Percentiles rank a stretch among this genome's conserved stretches.
Evolutionary conservation across 2,888 invertebrate genomes (phyloP).

Genomic region (Cryptocephalus primarius): DNA sequence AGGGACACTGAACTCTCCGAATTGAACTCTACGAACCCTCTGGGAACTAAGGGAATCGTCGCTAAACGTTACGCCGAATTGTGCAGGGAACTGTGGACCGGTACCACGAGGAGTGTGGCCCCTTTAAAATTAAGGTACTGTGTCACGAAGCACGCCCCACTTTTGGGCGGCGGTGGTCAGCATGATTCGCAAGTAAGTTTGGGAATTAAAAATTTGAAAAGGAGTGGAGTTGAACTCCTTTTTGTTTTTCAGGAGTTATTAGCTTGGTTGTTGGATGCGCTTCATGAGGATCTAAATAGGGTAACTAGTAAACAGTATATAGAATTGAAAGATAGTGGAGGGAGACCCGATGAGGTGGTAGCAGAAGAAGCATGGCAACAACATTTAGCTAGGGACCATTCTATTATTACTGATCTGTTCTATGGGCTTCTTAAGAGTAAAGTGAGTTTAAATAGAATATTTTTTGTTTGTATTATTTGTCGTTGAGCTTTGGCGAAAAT

Average conservation of each 20-base stretch:
- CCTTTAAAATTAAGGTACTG: conserved; percentile 78
- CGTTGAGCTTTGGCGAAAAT: not conserved
- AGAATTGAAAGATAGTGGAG: conserved; percentile 64
- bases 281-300: conserved; percentile 86
- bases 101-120: conserved; percentile 66
- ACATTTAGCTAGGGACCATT: conserved; percentile 70
- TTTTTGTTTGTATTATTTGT: not conserved
- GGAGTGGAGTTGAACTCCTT: not conserved
- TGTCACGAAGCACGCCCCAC: conserved; percentile 76
- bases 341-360: conserved; percentile 60
- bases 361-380: conserved; percentile 75
- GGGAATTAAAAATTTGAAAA: not conserved
- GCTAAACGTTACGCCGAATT: conserved; percentile 58
- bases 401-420: conserved; percentile 82
- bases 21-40: conserved; percentile 72
- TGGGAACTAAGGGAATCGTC: conserved; percentile 79
- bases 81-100: conserved; percentile 68
- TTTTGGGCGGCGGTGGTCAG: conserved; percentile 77
- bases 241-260: conserved; percentile 55
- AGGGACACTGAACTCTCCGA: conserved; percentile 74
- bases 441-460: conserved; percentile 36
- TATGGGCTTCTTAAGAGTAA: conserved; percentile 87
- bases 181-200: conserved; percentile 71
- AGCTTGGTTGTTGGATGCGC: conserved; percentile 81
- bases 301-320: conserved; percentile 60